Evolutionary conservation across 92 coral and sea anemone genomes (phyloP), one percentile per base, ranked within the genome.

Genomic region (Umimayanthus kanabou): DNA sequence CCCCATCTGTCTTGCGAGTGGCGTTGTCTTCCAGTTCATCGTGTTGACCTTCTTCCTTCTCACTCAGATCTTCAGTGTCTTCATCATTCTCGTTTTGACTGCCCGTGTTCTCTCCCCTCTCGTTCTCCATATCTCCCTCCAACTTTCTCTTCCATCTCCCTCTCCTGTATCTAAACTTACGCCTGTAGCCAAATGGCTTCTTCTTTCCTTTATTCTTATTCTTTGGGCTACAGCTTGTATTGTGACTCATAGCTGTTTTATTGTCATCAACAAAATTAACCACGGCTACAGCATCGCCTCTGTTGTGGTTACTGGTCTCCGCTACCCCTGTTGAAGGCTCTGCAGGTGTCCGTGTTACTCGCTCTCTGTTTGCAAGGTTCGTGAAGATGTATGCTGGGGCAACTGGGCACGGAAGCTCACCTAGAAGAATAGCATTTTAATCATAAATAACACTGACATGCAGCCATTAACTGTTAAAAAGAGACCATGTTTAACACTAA

Each of bases 361-460:
- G 90, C 26, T 47, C 74, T 47, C 87, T 55, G 87, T 70, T 83
- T 70, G 39, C 78, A 83, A 83, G 78, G 82, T 77, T 90, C 66
- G 93, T 92, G 82, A 92, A 94, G 69, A 95, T 92, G 76, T 92
- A 95, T 28, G 98, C 95, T 70, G 96, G 98, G 6, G 94, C 93
- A 73, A 88, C 94, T n/a, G 96, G 89, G 80, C 93, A 89, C 23
- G 92, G 73, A 69, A 85, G 91, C 74, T 95, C 98, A 64, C 98
- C 96, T 94, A 76, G 8, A 45, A 75, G 4, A n/a, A 58, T 40
- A 23, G 74, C 29, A 43, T 55, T 43, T 42, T 78, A 53, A 53
- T 53, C 20, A 13, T 53, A 53, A 53, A 53, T 14, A 9, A 53
- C 50, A 33, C 37, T 33, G 37, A 33, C 37, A 33, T 33, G 37